Conservation (phyloP, 2,888 invertebrate genomes). For the Coenonympha arcania region DNA sequence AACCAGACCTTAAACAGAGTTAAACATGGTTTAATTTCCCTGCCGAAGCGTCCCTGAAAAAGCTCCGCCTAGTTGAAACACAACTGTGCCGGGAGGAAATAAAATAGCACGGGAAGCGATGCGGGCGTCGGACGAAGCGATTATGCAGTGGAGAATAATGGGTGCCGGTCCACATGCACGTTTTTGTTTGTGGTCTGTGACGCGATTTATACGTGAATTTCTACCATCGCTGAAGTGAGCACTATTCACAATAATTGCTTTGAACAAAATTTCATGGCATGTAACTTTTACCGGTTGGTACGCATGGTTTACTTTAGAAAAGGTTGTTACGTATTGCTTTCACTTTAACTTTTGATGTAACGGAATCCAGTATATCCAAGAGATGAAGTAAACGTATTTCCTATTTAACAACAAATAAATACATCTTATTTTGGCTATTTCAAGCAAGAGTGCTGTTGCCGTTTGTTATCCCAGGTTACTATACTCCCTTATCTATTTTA, state of each 20-base stretch:
- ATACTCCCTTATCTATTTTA: too few relatives aligned
- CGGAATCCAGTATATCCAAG: too few relatives aligned
- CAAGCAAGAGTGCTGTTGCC: neutral
- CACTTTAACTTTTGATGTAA: neutral
- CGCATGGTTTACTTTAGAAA: slow-evolving; percentile 33
- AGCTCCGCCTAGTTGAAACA: slow-evolving; percentile 67
- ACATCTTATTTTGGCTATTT: too few relatives aligned
- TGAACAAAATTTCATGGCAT: slow-evolving; percentile 61
- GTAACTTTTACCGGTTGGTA: slow-evolving; percentile 52
- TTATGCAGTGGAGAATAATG: slow-evolving; percentile 75
- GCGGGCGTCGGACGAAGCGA: slow-evolving; percentile 74
- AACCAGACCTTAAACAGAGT: slow-evolving; percentile 70
- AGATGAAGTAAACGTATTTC: too few relatives aligned
- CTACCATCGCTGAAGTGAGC: slow-evolving; percentile 70
- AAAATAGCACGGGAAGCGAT: slow-evolving; percentile 73
- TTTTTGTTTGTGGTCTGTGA: slow-evolving; percentile 75
- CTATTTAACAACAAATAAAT: too few relatives aligned
- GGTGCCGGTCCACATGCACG: slow-evolving; percentile 73
- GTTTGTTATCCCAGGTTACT: too few relatives aligned
- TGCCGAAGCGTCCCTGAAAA: slow-evolving; percentile 53
- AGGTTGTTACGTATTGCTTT: slow-evolving; percentile 6
- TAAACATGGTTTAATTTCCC: slow-evolving; percentile 72
- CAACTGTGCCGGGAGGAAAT: slow-evolving; percentile 70
- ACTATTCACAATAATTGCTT: slow-evolving; percentile 73
- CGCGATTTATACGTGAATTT: slow-evolving; percentile 73